Evolutionary conservation across 1,140 invertebrate species (phyloP), one percentile per base, ranked within the genome.

Genomic region (Anadara kagoshimensis): DNA sequence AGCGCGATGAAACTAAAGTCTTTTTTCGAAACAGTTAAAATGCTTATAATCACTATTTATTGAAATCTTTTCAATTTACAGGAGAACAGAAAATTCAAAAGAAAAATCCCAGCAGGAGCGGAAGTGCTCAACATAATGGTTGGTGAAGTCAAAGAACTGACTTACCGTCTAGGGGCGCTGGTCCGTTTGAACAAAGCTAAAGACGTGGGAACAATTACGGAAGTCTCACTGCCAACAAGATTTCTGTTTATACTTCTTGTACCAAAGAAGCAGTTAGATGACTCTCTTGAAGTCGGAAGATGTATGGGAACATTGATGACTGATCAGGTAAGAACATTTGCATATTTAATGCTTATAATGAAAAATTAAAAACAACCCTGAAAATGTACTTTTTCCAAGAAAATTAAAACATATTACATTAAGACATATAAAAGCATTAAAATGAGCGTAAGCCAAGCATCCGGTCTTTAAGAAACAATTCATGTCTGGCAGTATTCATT

Each of bases 61-160:
- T n/a, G n/a, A n/a, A n/a, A n/a, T n/a, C n/a, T n/a, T 36, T 36
- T 22, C 29, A 18, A 43, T 26, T 76, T 71, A 1, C 54, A 82
- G 78, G 73, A 62, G 44, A 87, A 87, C 61, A 75, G 83, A 20
- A 75, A 84, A 29, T 86, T 87, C 71, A 71, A 86, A 70, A 75
- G 84, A 63, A 99, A 99, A 91, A 97, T 99, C 84, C 97, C 97
- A 20, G 92, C 93, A 0, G 97, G 97, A 44, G 95, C 97, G 1
- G 98, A 99, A 90, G 96, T 97, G 5, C 95, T 96, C 26, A 99
- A 98, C 87, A 97, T 99, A 81, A 91, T 99, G 22, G 96, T 99
- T 5, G 98, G 97, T 8, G 97, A 98, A 91, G 94, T 99, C 3
- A 97, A 99, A 87, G 98, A 98, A 88, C 91, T 99, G 43, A 94